phyloP scores from a whole-genome alignment of 2,113 vertebrate genomes.

The Poeciliopsis retropinna region DNA sequence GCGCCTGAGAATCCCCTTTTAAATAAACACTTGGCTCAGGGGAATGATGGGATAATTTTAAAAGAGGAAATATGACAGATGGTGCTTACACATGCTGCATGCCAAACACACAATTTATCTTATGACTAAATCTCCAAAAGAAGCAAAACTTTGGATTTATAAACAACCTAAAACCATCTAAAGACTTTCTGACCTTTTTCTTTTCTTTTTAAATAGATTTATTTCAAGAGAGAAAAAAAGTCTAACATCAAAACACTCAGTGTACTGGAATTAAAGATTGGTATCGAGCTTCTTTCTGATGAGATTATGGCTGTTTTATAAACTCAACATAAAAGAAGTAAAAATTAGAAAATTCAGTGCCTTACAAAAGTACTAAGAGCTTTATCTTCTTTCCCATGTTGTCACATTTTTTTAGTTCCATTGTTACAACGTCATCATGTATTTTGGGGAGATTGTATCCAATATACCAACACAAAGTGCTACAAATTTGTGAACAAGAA shows the following conservation, averaged over 20 bases:
- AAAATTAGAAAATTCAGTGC: background rate
- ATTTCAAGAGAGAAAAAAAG: background rate
- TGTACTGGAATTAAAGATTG: background rate
- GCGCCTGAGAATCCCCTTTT: slow-evolving; percentile 11
- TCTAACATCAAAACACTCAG: background rate
- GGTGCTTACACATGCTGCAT: slow-evolving; percentile 33
- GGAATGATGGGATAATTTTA: slow-evolving; percentile 18
- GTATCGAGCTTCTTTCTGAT: background rate
- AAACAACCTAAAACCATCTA: background rate
- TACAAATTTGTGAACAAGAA: background rate
- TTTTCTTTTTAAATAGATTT: background rate
- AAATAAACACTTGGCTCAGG: slow-evolving; percentile 29
- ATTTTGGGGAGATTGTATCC: too few relatives aligned
- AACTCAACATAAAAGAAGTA: background rate
- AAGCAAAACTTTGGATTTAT: slow-evolving; percentile 12
- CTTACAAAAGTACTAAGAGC: background rate
- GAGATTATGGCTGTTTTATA: background rate
- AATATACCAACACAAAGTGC: too few relatives aligned
- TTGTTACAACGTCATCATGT: too few relatives aligned
- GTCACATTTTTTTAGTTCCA: too few relatives aligned
- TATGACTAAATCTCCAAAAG: slow-evolving; percentile 10
- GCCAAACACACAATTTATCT: slow-evolving; percentile 18
- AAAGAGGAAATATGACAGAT: slow-evolving; percentile 42
- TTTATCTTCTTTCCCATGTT: background rate
- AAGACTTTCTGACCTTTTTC: background rate